A percentile compares a stretch with the other conserved stretches of the same genome.
Conservation (phyloP, 2,113 vertebrate genomes). For the Balaeniceps rex region DNA sequence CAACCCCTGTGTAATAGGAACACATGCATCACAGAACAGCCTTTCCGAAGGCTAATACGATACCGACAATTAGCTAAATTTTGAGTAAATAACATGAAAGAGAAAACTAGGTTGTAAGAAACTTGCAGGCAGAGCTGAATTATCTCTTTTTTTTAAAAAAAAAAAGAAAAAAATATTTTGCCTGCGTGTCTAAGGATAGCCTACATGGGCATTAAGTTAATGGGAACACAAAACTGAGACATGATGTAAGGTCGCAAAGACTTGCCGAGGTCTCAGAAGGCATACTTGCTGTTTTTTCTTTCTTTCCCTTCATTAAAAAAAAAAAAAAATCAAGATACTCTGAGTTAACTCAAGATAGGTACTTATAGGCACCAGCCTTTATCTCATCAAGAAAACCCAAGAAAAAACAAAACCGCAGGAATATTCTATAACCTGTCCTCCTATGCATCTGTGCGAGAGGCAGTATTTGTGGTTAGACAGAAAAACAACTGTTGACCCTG, state of each 20-base stretch:
- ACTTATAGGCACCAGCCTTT: too few species aligned
- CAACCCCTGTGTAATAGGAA: background rate
- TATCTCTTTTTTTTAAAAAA: background rate
- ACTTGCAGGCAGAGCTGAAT: background rate
- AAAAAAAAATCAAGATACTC: background rate
- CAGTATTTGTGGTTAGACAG: too few species aligned
- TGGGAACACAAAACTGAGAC: background rate
- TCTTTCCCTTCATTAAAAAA: too few species aligned
- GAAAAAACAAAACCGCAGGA: rapidly evolving
- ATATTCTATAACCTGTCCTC: background rate
- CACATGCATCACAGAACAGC: background rate
- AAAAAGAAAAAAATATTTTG: too few species aligned
- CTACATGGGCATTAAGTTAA: background rate
- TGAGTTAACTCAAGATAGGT: too few species aligned
- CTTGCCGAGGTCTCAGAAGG: background rate
- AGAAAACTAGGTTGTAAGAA: background rate
- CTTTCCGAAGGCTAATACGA: background rate
- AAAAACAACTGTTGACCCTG: background rate
- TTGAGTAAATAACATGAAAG: background rate
- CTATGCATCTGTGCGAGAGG: rapidly evolving
- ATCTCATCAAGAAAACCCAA: background rate
- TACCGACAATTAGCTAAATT: background rate
- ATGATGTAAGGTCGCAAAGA: background rate
- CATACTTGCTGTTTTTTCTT: too few species aligned
- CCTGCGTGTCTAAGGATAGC: background rate